phyloP scores from a whole-genome alignment of 2,113 vertebrate species.

The Taurulus bubalis region DNA sequence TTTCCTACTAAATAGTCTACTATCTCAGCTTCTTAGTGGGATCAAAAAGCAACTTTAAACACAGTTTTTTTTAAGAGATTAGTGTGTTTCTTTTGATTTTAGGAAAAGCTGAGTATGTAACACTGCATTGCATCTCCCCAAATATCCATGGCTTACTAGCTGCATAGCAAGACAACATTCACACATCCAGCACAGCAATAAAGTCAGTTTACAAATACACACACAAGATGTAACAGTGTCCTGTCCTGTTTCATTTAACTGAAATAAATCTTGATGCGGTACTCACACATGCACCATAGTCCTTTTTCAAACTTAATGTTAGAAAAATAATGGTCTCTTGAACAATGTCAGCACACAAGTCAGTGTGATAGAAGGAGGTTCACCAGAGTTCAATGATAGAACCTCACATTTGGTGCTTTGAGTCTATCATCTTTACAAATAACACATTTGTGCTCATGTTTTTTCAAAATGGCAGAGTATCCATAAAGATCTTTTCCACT shows the following conservation, averaged over 20 bases:
- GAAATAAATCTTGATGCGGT: conserved; percentile 27
- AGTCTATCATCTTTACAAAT: conserved; percentile 19
- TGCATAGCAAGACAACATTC: conserved; percentile 57
- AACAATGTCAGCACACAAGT: conserved; percentile 34
- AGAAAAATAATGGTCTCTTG: conserved; percentile 64
- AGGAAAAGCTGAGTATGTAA: conserved; percentile 37
- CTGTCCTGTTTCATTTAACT: conserved; percentile 39
- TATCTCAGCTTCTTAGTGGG: conserved; percentile 23
- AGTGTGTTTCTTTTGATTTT: conserved; percentile 57
- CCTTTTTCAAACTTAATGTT: conserved; percentile 34
- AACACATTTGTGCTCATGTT: background rate
- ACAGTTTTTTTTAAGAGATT: conserved; percentile 39
- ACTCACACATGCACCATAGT: conserved; percentile 20
- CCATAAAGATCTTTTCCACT: conserved; percentile 95
- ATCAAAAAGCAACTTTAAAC: conserved; percentile 34
- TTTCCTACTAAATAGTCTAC: background rate
- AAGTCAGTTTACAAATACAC: conserved; percentile 61
- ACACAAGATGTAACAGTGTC: conserved; percentile 46
- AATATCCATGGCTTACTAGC: conserved; percentile 42
- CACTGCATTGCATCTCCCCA: conserved; percentile 45
- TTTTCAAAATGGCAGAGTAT: conserved; percentile 91
- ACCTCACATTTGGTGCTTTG: conserved; percentile 22
- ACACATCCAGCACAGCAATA: conserved; percentile 70
- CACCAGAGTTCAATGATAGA: conserved; percentile 34
- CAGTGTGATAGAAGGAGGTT: conserved; percentile 28